Evolutionary conservation across 2,888 invertebrate species (phyloP).

Genomic region (Acronicta leporina): DNA sequence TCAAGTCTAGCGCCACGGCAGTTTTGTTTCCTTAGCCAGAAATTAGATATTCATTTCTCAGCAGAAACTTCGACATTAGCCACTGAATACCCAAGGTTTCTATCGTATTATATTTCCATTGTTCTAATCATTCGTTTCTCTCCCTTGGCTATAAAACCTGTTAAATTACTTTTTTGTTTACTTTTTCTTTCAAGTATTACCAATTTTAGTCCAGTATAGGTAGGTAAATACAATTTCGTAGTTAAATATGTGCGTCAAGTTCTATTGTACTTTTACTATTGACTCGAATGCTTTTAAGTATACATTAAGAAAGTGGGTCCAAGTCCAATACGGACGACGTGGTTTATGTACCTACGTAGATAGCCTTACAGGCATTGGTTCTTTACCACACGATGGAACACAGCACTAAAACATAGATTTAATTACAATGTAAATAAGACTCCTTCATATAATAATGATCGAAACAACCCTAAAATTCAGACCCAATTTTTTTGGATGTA

Average conservation of each 20-base stretch:
- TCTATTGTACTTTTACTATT: background rate
- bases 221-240: background rate
- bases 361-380: too few relatives aligned
- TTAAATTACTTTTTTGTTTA: constrained; percentile 24
- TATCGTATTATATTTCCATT: constrained; percentile 44
- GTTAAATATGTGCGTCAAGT: background rate
- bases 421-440: constrained; percentile 4
- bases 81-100: constrained; percentile 59
- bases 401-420: too few relatives aligned
- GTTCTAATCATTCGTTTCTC: constrained; percentile 50
- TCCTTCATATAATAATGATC: constrained; percentile 8
- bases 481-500: too few relatives aligned
- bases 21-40: constrained; percentile 76
- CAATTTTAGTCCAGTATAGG: constrained; percentile 12
- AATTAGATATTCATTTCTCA: constrained; percentile 78
- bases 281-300: too few relatives aligned
- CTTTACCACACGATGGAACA: too few relatives aligned
- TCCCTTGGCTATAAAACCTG: constrained; percentile 15
- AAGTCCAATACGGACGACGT: too few relatives aligned
- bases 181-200: constrained; percentile 8
- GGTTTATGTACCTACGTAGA: too few relatives aligned
- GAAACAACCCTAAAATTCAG: too few relatives aligned
- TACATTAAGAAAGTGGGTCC: too few relatives aligned
- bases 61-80: constrained; percentile 67
- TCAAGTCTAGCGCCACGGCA: constrained; percentile 73